Conservation (phyloP, 2,888 invertebrate species). For the Stenolophus ochropezus region DNA sequence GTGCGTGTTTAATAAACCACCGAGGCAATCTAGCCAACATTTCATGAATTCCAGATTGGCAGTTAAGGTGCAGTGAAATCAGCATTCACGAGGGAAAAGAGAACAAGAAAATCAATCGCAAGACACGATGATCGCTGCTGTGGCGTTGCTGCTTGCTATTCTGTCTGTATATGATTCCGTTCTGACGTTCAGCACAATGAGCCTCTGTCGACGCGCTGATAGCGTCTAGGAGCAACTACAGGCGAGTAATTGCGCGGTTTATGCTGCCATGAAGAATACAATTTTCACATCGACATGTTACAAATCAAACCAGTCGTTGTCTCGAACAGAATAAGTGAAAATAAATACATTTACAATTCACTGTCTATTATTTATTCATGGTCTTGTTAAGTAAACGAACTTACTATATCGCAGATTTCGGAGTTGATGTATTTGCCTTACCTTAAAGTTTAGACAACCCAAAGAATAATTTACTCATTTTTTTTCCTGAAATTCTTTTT, state of each 20-base stretch:
- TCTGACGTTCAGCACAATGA: not conserved
- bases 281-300: too few relatives aligned
- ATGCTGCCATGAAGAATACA: not conserved
- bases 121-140: not conserved
- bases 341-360: too few relatives aligned
- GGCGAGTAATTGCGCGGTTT: constrained; percentile 11
- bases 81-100: constrained; percentile 23
- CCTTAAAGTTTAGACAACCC: too few relatives aligned
- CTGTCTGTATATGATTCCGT: not conserved
- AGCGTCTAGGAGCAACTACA: constrained; percentile 1
- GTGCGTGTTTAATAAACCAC: constrained; percentile 39
- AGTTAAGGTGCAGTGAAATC: constrained; percentile 36
- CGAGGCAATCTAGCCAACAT: constrained; percentile 7
- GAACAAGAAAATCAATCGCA: constrained; percentile 46
- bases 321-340: too few relatives aligned
- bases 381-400: too few relatives aligned
- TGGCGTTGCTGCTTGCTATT: not conserved
- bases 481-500: too few relatives aligned
- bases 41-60: constrained; percentile 49
- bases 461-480: too few relatives aligned
- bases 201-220: not conserved
- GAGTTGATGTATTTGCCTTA: too few relatives aligned
- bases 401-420: too few relatives aligned
- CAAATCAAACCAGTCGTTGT: too few relatives aligned
- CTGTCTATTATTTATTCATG: too few relatives aligned